These are phyloP conservation scores for Crotalus tigris DNA, from an alignment of 2,113 vertebrate genomes.

Conservation along the genomic window DNA sequence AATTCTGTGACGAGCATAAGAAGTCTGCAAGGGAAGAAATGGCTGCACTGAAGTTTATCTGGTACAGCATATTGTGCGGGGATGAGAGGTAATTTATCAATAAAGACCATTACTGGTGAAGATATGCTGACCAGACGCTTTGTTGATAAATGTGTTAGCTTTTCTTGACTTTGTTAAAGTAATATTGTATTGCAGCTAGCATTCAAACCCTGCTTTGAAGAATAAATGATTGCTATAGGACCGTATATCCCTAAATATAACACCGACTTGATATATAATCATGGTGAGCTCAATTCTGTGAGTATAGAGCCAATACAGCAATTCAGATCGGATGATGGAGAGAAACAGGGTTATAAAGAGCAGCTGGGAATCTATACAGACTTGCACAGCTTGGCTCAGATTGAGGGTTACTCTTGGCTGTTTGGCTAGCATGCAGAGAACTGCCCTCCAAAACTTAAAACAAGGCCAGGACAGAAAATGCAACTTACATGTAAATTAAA, in stretches of 20 bases:
- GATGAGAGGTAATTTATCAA: constrained; percentile 5
- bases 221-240: background rate
- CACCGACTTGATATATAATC: background rate
- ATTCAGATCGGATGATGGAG: background rate
- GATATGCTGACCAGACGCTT: constrained; percentile 41
- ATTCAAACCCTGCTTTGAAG: constrained; percentile 3
- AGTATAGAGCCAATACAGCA: background rate
- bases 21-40: background rate
- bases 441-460: background rate
- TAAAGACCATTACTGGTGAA: constrained; percentile 40
- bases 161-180: constrained; percentile 5
- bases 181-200: fast-evolving
- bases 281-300: background rate
- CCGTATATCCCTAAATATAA: background rate
- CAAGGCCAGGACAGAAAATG: background rate
- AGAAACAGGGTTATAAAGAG: background rate
- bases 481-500: background rate
- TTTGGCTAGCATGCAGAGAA: background rate
- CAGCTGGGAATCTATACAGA: background rate
- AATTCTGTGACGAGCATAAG: background rate
- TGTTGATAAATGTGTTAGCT: constrained; percentile 13
- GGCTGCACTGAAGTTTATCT: background rate
- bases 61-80: background rate
- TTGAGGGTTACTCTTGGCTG: background rate
- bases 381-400: background rate